phyloP scores from a whole-genome alignment of 2,888 invertebrate species.

The Acleris laterana region DNA sequence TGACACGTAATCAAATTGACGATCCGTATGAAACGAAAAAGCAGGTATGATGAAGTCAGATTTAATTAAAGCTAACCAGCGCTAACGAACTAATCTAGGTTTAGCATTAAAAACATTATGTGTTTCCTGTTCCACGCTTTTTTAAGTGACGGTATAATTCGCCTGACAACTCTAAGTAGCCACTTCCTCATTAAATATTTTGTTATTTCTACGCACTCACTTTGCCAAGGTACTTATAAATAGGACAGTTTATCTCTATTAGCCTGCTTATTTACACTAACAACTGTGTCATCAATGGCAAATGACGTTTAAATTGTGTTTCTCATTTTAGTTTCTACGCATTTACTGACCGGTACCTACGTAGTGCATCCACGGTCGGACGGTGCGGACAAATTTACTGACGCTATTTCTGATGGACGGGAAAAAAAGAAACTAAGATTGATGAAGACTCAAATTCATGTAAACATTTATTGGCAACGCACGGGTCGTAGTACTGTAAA shows the following conservation, averaged over 20 bases:
- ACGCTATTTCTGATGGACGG: slow-evolving; percentile 15
- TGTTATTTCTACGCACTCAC: slow-evolving; percentile 71
- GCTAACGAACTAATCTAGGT: slow-evolving; percentile 73
- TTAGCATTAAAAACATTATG: slow-evolving; percentile 74
- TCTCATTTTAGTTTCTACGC: slow-evolving; percentile 47
- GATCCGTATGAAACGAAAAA: slow-evolving; percentile 30
- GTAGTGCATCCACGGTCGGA: slow-evolving; percentile 37
- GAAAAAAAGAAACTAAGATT: slow-evolving; percentile 19
- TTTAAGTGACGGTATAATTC: slow-evolving; percentile 79
- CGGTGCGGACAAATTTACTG: slow-evolving; percentile 4
- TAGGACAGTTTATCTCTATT: slow-evolving; percentile 62
- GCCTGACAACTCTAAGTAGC: slow-evolving; percentile 70
- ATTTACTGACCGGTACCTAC: slow-evolving; percentile 15
- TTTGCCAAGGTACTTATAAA: slow-evolving; percentile 62
- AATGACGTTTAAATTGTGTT: slow-evolving; percentile 49
- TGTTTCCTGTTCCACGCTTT: slow-evolving; percentile 73
- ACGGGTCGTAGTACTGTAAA: slow-evolving; percentile 17
- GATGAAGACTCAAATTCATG: slow-evolving; percentile 16
- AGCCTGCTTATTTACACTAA: slow-evolving; percentile 39
- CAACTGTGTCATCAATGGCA: slow-evolving; percentile 48
- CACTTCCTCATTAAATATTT: slow-evolving; percentile 80
- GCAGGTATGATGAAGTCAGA: slow-evolving; percentile 41
- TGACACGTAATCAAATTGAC: slow-evolving; percentile 22
- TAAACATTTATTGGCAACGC: slow-evolving; percentile 29
- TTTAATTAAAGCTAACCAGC: slow-evolving; percentile 54